Evolutionary conservation across 2,888 invertebrate genomes (phyloP).

Genomic region (Nephrocerus scutellatus): DNA sequence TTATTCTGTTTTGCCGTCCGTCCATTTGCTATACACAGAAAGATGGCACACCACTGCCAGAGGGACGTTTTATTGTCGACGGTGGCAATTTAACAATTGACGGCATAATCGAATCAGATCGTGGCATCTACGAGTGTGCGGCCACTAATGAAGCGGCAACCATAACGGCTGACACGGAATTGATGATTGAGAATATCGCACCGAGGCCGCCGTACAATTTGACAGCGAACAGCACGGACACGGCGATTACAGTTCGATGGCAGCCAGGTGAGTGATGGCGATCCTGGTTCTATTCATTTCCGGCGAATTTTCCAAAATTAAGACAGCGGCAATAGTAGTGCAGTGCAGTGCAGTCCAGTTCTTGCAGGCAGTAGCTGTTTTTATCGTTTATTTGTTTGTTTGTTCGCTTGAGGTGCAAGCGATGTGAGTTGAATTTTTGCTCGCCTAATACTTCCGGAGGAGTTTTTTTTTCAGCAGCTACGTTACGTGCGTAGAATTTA

Average conservation of each 20-base stretch:
- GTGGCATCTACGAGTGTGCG: slow-evolving; percentile 77
- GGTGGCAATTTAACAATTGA: slow-evolving; percentile 78
- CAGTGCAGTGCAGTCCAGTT: too few relatives aligned
- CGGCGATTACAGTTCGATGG: slow-evolving; percentile 75
- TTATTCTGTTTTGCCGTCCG: slow-evolving; percentile 21
- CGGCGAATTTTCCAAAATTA: too few relatives aligned
- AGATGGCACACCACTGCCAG: slow-evolving; percentile 64
- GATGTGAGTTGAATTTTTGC: too few relatives aligned
- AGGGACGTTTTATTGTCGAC: slow-evolving; percentile 59
- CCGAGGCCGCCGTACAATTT: slow-evolving; percentile 89
- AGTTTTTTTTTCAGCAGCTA: too few relatives aligned
- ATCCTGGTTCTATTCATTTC: too few relatives aligned
- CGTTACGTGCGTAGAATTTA: too few relatives aligned
- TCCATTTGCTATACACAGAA: slow-evolving; percentile 50
- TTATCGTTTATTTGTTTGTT: too few relatives aligned
- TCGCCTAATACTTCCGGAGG: too few relatives aligned
- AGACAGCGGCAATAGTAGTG: too few relatives aligned
- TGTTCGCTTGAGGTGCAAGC: too few relatives aligned
- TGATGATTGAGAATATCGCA: slow-evolving; percentile 76
- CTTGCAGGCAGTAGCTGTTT: too few relatives aligned
- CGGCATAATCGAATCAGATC: slow-evolving; percentile 74
- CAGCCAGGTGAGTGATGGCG: slow-evolving; percentile 60
- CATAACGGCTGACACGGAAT: slow-evolving; percentile 71
- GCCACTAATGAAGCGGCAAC: slow-evolving; percentile 83
- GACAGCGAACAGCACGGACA: slow-evolving; percentile 63